These are phyloP conservation scores for Boleophthalmus pectinirostris DNA, from an alignment of 2,113 vertebrate genomes.

Conservation along the genomic window DNA sequence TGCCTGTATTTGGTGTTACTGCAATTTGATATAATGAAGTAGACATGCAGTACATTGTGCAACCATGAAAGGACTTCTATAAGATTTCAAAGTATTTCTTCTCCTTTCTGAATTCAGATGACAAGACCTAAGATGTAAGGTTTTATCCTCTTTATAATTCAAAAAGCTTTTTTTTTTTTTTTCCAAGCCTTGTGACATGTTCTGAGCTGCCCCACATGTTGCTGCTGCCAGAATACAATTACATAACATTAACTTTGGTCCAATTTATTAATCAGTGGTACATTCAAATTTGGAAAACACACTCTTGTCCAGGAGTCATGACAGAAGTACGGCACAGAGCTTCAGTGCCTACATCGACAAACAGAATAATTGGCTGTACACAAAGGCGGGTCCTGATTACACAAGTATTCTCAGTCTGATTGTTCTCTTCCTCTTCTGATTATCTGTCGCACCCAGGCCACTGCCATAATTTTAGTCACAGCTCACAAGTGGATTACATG, in stretches of 20 bases:
- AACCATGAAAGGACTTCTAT: not conserved
- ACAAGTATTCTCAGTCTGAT: slow-evolving; percentile 6
- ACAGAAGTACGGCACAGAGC: not conserved
- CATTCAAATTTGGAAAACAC: not conserved
- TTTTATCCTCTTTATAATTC: not conserved
- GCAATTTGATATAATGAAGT: not conserved
- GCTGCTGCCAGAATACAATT: not conserved
- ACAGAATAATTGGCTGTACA: slow-evolving; percentile 1
- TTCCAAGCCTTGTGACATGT: not conserved
- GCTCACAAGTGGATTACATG: not conserved
- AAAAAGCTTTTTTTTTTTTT: not conserved
- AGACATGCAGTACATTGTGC: not conserved
- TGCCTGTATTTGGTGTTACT: not conserved
- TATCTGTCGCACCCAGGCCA: slow-evolving; percentile 1
- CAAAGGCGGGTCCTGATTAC: not conserved
- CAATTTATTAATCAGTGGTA: not conserved
- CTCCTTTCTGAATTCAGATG: not conserved
- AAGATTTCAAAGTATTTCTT: not conserved
- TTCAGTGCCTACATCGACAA: slow-evolving; percentile 1
- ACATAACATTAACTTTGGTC: not conserved
- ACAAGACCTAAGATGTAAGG: not conserved
- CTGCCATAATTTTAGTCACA: slow-evolving; percentile 3
- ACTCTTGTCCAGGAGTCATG: not conserved
- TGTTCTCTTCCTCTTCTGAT: slow-evolving; percentile 7
- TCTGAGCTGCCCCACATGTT: not conserved